phyloP scores from a whole-genome alignment of 1,140 invertebrate genomes.

The Carcinoscorpius rotundicauda region DNA sequence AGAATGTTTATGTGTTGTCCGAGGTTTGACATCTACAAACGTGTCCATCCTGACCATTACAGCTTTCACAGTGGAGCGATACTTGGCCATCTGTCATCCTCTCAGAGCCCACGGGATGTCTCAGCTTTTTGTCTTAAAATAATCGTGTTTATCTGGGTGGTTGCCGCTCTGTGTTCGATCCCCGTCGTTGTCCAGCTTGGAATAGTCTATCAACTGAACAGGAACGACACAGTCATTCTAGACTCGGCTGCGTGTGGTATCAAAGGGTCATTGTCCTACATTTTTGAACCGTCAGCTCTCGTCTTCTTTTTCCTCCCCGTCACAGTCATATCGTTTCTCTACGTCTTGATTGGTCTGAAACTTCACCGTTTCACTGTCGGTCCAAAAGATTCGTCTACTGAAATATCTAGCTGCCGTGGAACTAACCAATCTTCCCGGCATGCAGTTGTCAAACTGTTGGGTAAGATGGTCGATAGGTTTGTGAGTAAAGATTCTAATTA shows the following conservation, averaged over 20 bases:
- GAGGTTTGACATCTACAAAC: conserved; percentile 74
- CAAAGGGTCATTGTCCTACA: conserved; percentile 39
- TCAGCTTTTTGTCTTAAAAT: conserved; percentile 31
- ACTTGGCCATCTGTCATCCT: conserved; percentile 86
- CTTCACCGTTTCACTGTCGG: conserved; percentile 43
- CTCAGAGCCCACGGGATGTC: conserved; percentile 45
- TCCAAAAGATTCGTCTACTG: not conserved
- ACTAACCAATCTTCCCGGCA: conserved; percentile 16
- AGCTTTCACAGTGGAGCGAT: conserved; percentile 86
- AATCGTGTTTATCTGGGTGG: conserved; percentile 36
- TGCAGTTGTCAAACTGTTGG: conserved; percentile 49
- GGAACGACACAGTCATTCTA: conserved; percentile 1
- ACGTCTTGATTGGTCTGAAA: conserved; percentile 65
- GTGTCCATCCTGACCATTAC: conserved; percentile 85
- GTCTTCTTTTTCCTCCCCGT: conserved; percentile 74
- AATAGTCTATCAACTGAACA: conserved; percentile 11
- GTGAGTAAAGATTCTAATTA: too few species aligned
- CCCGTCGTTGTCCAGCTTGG: conserved; percentile 38
- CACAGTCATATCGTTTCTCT: conserved; percentile 68
- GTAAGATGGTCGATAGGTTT: too few species aligned
- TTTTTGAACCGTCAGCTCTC: conserved; percentile 68
- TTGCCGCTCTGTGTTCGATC: conserved; percentile 23
- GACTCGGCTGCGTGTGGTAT: conserved; percentile 8
- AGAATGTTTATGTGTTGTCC: conserved; percentile 65
- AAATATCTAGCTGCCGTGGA: conserved; percentile 9